Percentiles rank a stretch among this genome's conserved stretches.
Conservation (phyloP, 2,113 vertebrate species). For the Elaphurus davidianus region DNA sequence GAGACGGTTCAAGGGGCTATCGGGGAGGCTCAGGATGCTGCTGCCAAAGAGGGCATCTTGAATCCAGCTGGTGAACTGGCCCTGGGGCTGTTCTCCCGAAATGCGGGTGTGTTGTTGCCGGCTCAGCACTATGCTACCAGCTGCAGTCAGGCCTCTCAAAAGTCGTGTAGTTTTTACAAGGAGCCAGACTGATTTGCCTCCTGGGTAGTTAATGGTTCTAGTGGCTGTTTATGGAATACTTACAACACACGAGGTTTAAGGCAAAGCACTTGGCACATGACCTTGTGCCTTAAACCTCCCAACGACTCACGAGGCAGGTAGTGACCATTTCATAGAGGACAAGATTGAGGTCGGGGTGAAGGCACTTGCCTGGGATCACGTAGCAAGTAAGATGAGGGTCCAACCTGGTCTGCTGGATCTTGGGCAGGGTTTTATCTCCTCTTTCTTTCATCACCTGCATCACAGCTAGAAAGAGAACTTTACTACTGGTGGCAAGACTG, state of each 20-base stretch:
- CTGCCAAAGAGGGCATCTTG: neutral
- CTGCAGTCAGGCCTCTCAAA: neutral
- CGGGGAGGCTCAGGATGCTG: neutral
- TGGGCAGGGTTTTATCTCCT: neutral
- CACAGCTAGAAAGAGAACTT: neutral
- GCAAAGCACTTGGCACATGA: neutral
- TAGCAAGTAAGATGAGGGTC: neutral
- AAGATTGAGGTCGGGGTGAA: neutral
- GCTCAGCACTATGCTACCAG: neutral
- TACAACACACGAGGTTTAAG: neutral
- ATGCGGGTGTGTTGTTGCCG: accelerated
- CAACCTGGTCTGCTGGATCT: neutral
- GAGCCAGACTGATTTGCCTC: neutral
- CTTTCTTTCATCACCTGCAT: neutral
- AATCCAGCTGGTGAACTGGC: neutral
- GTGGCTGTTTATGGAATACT: neutral
- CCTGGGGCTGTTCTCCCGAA: neutral
- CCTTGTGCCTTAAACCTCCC: neutral
- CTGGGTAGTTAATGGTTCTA: neutral
- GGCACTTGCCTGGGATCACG: neutral
- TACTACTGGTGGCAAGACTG: too few species aligned
- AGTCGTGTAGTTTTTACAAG: neutral
- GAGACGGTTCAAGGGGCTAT: neutral
- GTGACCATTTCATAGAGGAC: neutral
- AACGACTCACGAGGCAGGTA: neutral